phyloP scores from a whole-genome alignment of 1,140 invertebrate genomes.

The Dreissena rostriformis region DNA sequence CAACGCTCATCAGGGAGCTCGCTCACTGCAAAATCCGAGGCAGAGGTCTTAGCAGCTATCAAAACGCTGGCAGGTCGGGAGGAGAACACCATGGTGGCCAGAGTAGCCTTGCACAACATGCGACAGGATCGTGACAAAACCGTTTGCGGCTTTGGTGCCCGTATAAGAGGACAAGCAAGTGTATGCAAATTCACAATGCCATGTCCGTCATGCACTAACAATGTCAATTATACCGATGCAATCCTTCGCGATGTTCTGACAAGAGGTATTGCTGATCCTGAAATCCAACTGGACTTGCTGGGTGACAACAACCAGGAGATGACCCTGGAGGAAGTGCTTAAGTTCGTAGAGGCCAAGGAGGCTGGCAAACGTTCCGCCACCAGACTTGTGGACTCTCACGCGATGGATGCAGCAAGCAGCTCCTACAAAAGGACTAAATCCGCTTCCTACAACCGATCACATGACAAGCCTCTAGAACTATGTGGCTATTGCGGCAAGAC shows the following conservation, averaged over 20 bases:
- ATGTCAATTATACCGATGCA: constrained; percentile 52
- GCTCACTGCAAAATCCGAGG: constrained; percentile 46
- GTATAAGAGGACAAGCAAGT: constrained; percentile 50
- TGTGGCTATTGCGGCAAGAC: background rate
- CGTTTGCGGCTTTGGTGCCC: constrained; percentile 49
- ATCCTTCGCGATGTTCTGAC: constrained; percentile 49
- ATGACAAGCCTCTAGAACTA: background rate
- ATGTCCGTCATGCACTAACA: constrained; percentile 41
- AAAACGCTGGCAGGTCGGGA: constrained; percentile 47
- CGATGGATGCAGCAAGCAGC: constrained; percentile 19
- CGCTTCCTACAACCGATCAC: background rate
- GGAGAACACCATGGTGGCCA: constrained; percentile 59
- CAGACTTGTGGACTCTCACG: background rate
- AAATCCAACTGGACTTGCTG: constrained; percentile 57
- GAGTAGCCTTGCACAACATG: constrained; percentile 59
- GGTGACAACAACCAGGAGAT: constrained; percentile 55
- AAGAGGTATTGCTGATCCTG: constrained; percentile 15
- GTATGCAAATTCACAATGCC: constrained; percentile 51
- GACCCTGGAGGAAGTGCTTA: constrained; percentile 45
- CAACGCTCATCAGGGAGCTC: constrained; percentile 42
- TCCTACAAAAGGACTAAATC: constrained; percentile 4
- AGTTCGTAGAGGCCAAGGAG: constrained; percentile 35
- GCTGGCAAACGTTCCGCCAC: constrained; percentile 22
- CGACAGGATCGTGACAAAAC: constrained; percentile 56
- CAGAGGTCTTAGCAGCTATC: constrained; percentile 55